Evolutionary conservation across 2,797 vertebrate genomes (phyloP).

Genomic region (Phoxinus dragarum): DNA sequence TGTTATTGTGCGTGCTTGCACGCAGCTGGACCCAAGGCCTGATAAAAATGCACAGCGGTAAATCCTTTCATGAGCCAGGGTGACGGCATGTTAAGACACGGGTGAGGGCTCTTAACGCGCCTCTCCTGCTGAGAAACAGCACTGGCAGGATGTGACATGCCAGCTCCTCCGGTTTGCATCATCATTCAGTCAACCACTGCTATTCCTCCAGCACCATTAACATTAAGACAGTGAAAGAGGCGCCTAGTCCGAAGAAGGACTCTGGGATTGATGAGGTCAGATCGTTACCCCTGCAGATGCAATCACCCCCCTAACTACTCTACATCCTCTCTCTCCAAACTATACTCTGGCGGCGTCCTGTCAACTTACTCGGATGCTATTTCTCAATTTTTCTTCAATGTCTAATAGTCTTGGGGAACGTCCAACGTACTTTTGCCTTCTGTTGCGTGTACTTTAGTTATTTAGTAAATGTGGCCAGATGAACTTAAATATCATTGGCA

Average conservation of each 20-base stretch:
- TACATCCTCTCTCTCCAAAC: not conserved
- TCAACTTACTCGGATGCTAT: not conserved
- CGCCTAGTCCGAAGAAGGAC: not conserved
- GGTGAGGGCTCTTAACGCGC: constrained; percentile 35
- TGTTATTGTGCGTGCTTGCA: constrained; percentile 46
- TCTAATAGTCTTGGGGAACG: not conserved
- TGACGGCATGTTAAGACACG: constrained; percentile 32
- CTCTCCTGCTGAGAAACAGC: constrained; percentile 27
- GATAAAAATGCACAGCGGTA: constrained; percentile 64
- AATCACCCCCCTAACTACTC: constrained; percentile 4
- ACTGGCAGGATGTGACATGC: constrained; percentile 30
- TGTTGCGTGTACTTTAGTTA: not conserved
- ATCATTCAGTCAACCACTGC: constrained; percentile 33
- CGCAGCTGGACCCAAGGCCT: constrained; percentile 63
- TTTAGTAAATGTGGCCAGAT: constrained; percentile 6
- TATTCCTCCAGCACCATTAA: constrained; percentile 21
- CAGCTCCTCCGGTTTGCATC: constrained; percentile 35
- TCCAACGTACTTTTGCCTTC: not conserved
- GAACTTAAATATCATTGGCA: constrained; percentile 4
- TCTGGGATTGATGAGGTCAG: constrained; percentile 23
- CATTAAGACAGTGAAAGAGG: constrained; percentile 11
- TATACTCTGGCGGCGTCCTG: not conserved
- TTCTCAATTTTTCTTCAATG: not conserved
- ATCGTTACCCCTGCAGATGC: constrained; percentile 12
- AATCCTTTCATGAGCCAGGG: constrained; percentile 49